phyloP scores from a whole-genome alignment of 1,140 invertebrate genomes.

The Aphaenogaster floridana region DNA sequence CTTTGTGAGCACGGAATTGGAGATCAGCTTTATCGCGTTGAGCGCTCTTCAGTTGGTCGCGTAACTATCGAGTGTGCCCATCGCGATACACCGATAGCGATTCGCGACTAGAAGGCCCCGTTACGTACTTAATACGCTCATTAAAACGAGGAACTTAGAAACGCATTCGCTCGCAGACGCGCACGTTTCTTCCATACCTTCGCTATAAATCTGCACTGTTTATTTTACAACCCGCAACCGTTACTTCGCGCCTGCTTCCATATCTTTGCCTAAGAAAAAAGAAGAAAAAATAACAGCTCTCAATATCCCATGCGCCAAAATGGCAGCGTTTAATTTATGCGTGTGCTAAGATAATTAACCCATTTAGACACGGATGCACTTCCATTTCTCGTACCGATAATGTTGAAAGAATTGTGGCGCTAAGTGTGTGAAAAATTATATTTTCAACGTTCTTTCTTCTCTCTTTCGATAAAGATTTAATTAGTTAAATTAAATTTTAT shows the following conservation, averaged over 20 bases:
- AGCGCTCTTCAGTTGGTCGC: slow-evolving; percentile 42
- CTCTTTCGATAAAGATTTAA: background rate
- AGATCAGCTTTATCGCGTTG: slow-evolving; percentile 40
- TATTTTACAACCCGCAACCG: slow-evolving; percentile 55
- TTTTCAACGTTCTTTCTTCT: background rate
- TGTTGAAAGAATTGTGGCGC: background rate
- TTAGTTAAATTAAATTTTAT: no score
- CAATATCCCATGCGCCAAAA: slow-evolving; percentile 10
- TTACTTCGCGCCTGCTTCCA: slow-evolving; percentile 43
- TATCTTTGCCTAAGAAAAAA: slow-evolving; percentile 17
- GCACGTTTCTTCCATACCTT: slow-evolving; percentile 39
- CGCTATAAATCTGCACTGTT: slow-evolving; percentile 57
- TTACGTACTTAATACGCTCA: slow-evolving; percentile 65
- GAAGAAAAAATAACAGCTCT: background rate
- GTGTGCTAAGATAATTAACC: slow-evolving; percentile 19
- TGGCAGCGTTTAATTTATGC: slow-evolving; percentile 45
- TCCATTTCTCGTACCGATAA: slow-evolving; percentile 8
- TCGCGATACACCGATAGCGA: slow-evolving; percentile 57
- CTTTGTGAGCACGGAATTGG: slow-evolving; percentile 37
- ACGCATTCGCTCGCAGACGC: slow-evolving; percentile 38
- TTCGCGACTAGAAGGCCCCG: slow-evolving; percentile 51
- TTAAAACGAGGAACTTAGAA: slow-evolving; percentile 63
- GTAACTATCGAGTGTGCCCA: slow-evolving; percentile 55
- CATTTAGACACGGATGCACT: background rate
- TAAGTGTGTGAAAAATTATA: background rate